phyloP scores from a whole-genome alignment of 2,888 invertebrate species.

The Mystacides longicornis region DNA sequence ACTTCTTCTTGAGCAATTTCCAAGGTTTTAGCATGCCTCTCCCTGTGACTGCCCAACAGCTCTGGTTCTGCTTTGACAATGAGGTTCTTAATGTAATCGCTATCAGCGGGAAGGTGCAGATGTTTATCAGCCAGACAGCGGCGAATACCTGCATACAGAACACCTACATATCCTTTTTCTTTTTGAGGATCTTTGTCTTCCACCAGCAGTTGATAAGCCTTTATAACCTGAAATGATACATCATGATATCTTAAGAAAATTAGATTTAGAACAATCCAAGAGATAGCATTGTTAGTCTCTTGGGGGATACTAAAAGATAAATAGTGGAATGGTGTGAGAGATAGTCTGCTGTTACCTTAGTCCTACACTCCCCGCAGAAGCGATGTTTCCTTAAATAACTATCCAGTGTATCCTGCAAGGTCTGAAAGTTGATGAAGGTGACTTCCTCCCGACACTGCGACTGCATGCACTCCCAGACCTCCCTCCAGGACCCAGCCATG shows the following conservation, averaged over 20 bases:
- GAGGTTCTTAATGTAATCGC: slow-evolving; percentile 80
- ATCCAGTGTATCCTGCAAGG: slow-evolving; percentile 77
- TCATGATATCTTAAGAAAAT: too few species aligned
- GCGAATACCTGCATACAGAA: slow-evolving; percentile 79
- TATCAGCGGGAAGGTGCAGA: slow-evolving; percentile 80
- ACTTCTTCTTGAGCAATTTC: slow-evolving; percentile 97
- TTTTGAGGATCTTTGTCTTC: slow-evolving; percentile 76
- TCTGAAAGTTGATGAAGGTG: slow-evolving; percentile 78
- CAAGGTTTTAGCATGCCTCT: slow-evolving; percentile 92
- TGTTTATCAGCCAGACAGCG: slow-evolving; percentile 81
- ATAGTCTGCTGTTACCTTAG: slow-evolving; percentile 73
- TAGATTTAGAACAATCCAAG: too few species aligned
- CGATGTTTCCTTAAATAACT: slow-evolving; percentile 87
- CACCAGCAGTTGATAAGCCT: slow-evolving; percentile 80
- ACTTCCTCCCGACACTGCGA: slow-evolving; percentile 75
- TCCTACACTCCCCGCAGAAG: slow-evolving; percentile 89
- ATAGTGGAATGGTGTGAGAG: too few species aligned
- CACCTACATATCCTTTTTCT: slow-evolving; percentile 84
- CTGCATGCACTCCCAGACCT: slow-evolving; percentile 81
- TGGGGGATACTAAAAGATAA: too few species aligned
- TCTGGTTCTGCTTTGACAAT: slow-evolving; percentile 90
- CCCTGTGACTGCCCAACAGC: slow-evolving; percentile 77
- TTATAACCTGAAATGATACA: slow-evolving; percentile 44
- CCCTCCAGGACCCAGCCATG: slow-evolving; percentile 59
- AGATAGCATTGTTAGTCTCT: too few species aligned